These are phyloP conservation scores for Choreutis nemorana DNA, from an alignment of 2,888 invertebrate genomes.

Conservation along the genomic window DNA sequence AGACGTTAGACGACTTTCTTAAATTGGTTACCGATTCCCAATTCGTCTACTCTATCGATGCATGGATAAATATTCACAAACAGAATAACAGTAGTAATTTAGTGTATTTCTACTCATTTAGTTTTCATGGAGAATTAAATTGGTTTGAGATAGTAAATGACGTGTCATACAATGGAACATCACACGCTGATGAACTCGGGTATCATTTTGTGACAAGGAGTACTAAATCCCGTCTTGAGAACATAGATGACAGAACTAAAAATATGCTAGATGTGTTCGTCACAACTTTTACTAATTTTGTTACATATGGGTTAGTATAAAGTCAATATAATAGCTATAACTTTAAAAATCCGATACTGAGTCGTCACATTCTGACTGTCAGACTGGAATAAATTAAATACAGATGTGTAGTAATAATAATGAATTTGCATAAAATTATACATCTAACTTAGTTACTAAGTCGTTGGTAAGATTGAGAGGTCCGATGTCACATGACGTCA, in stretches of 20 bases:
- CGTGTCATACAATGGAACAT: slow-evolving; percentile 9
- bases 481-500: too few relatives aligned
- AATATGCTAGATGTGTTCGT: slow-evolving; percentile 12
- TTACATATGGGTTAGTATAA: slow-evolving; percentile 19
- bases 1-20: slow-evolving; percentile 6
- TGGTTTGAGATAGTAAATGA: slow-evolving; percentile 9
- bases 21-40: slow-evolving; percentile 16
- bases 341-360: too few relatives aligned
- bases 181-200: too few relatives aligned
- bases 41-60: slow-evolving; percentile 11
- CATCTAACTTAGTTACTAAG: too few relatives aligned
- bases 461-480: too few relatives aligned
- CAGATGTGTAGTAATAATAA: too few relatives aligned
- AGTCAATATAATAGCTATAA: not conserved
- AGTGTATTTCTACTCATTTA: slow-evolving; percentile 15
- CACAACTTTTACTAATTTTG: slow-evolving; percentile 15
- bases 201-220: too few relatives aligned
- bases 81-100: slow-evolving; percentile 6
- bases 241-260: slow-evolving; percentile 10
- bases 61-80: slow-evolving; percentile 11
- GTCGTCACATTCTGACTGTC: too few relatives aligned
- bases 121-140: slow-evolving; percentile 14
- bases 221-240: slow-evolving; percentile 6
- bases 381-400: too few relatives aligned
- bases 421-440: too few relatives aligned